Base-by-base conservation (phyloP, 2,888 invertebrate genomes). In the Melanostoma mellinum region DNA sequence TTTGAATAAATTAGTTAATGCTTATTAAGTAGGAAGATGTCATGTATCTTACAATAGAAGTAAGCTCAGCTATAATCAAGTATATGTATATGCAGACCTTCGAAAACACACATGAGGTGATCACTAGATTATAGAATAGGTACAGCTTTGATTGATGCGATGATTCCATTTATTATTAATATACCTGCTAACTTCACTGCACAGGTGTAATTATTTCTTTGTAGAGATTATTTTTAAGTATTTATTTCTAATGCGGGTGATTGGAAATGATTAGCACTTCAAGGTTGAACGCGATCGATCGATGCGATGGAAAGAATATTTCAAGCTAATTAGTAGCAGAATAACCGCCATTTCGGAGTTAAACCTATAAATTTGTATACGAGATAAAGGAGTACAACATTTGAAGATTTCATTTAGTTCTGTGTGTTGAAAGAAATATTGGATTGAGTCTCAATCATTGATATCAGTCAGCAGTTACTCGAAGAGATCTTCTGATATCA, bases 181-280 rank as follows among this genome's bases (percentile, higher is more conserved):
- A 38, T 63, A 20, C 20, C 20, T 20, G 20, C 20, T 48, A 50
- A 40, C 0, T 35, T 35, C 44, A 40, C 20, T 61, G 60, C 40
- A 36, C 60, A 46, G 46, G 46, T 33, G 4, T 35, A 50, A 5
- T 10, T 46, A 46, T 46, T 52, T 48, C 38, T 63, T 48, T 63
- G 3, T 9, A 36, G 32, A 38, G 48, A 63, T 50, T 46, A 63
- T 32, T 20, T 20, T 20, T 63, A 63, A 63, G n/a, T 40, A 38
- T 63, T 33, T 6, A 9, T 6, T 60, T 60, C 44, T 38, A 36
- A 58, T 75, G 63, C 44, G 33, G 46, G 20, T 60, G 44, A 75
- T 61, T 71, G 33, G 44, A 33, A 63, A 48, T 50, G 69, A 71
- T 77, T 63, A 71, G 76, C 76, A 71, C 69, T 77, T 77, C 32